These are phyloP conservation scores for Pomatostomus ruficeps DNA, from an alignment of 2,113 vertebrate species.

Conservation along the genomic window DNA sequence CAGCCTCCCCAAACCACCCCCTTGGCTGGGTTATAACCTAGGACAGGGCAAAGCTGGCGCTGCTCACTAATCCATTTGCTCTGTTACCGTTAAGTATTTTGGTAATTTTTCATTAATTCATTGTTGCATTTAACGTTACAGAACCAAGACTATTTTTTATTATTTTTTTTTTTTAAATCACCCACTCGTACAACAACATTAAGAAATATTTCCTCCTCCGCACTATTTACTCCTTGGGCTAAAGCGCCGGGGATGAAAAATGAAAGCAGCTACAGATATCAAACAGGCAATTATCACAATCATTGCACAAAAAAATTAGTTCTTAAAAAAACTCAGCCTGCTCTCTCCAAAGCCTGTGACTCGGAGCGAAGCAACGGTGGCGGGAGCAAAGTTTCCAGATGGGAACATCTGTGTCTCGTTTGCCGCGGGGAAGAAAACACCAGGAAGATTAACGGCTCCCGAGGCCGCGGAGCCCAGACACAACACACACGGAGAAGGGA, in stretches of 20 bases:
- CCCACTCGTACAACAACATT: not conserved
- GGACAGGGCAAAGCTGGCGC: not conserved
- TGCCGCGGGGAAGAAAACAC: conserved; percentile 47
- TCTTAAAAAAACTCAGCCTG: conserved; percentile 20
- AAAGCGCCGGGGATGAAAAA: conserved; percentile 3
- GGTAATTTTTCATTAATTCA: not conserved
- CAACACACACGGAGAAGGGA: conserved; percentile 19
- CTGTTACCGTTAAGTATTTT: not conserved
- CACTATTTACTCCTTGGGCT: conserved; percentile 1
- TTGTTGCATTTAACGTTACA: not conserved
- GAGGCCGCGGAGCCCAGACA: conserved; percentile 30
- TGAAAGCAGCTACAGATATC: not conserved
- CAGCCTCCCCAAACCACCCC: not conserved
- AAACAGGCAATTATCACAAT: conserved; percentile 36
- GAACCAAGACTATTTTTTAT: not conserved
- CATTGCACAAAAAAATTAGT: not conserved
- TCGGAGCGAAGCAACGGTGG: not conserved
- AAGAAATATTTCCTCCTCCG: not conserved
- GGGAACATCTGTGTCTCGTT: conserved; percentile 69
- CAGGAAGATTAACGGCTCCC: conserved; percentile 56
- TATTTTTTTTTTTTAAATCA: not conserved
- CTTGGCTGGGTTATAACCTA: not conserved
- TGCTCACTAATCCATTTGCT: not conserved
- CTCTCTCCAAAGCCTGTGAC: conserved; percentile 25
- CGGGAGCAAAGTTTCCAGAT: conserved; percentile 59